Conservation (phyloP, 2,797 vertebrate genomes). For the Sebastolobus altivelis region DNA sequence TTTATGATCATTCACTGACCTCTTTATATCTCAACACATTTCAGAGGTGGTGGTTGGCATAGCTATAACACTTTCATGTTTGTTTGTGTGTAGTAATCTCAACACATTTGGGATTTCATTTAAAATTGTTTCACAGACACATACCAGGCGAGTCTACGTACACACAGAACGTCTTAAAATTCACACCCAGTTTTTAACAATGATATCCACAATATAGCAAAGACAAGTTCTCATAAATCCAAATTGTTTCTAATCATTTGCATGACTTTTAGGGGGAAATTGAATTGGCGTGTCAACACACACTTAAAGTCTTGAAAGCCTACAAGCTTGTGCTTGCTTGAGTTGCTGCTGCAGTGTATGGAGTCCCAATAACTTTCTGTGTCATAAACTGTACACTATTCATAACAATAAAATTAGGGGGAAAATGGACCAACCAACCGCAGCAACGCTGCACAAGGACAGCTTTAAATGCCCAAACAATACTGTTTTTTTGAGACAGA, state of each 20-base stretch:
- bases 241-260: not conserved
- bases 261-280: not conserved
- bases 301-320: not conserved
- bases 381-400: not conserved
- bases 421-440: not conserved
- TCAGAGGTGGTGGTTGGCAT: not conserved
- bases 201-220: not conserved
- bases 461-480: not conserved
- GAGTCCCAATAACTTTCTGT: not conserved
- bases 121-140: not conserved
- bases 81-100: not conserved
- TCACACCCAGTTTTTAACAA: not conserved
- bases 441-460: not conserved
- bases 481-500: not conserved
- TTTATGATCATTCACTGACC: not conserved
- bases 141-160: not conserved
- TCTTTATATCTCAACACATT: not conserved
- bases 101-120: not conserved
- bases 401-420: not conserved
- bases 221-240: not conserved
- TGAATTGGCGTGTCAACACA: not conserved
- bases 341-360: conserved; percentile 2
- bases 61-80: not conserved
- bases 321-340: conserved; percentile 29
- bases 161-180: not conserved